These are phyloP conservation scores for sheep (Ovis aries) DNA, from an alignment of 2,113 vertebrate species.

Conservation along the genomic window DNA sequence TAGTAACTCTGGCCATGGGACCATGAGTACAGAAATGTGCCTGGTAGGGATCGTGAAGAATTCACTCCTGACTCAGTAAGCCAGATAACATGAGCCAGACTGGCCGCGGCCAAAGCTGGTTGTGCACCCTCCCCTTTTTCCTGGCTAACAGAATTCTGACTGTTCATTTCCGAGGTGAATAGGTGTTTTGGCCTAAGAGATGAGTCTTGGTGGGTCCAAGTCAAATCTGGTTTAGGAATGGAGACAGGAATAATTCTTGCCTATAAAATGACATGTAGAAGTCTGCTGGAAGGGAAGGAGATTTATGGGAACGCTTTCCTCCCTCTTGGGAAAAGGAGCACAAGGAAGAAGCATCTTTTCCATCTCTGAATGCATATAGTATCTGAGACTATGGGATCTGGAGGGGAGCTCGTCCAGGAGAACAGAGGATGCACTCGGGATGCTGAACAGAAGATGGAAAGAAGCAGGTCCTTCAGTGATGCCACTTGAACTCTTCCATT, in stretches of 20 bases:
- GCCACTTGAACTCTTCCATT: neutral
- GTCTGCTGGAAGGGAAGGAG: neutral
- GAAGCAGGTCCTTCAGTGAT: neutral
- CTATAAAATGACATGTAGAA: neutral
- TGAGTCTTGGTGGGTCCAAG: neutral
- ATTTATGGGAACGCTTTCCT: neutral
- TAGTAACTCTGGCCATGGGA: neutral
- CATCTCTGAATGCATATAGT: neutral
- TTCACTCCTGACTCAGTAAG: neutral
- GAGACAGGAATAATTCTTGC: neutral
- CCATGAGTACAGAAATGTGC: neutral
- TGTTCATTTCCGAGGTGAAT: neutral
- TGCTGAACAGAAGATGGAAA: neutral
- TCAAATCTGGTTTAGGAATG: neutral
- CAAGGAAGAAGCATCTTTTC: neutral
- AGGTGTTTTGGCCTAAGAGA: neutral
- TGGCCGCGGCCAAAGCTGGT: fast-evolving
- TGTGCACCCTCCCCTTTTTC: neutral
- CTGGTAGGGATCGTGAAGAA: neutral
- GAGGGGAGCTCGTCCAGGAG: neutral
- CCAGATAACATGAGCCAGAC: neutral
- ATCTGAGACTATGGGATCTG: neutral
- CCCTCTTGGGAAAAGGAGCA: neutral
- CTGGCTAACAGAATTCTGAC: neutral
- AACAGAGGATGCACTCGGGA: neutral